Base-by-base conservation (phyloP, 2,888 invertebrate species). In the Drosophila robusta region DNA sequence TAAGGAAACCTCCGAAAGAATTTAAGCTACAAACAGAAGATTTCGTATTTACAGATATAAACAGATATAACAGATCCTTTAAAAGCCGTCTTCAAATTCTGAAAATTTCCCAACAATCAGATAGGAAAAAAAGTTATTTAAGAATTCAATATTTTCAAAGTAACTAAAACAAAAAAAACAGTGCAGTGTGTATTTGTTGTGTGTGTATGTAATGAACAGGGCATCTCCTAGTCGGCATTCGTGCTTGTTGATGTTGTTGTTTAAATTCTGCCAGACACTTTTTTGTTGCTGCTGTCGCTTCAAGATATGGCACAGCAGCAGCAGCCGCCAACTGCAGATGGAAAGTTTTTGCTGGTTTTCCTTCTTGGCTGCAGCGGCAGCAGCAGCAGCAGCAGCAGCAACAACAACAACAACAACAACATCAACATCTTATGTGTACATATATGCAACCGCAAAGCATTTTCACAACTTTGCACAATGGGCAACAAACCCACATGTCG, bases 301-400 rank as follows among this genome's bases (percentile, higher is more conserved):
- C 52, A 78, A 75, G 66, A 75, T 67, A 67, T 78, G 62, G 70
- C 75, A 76, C 74, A 77, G 56, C 68, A 60, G 49, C 63, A 63
- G 34, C 34, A 11, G 54, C 45, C 41, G 77, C 46, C 75, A 74
- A 69, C 74, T 78, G 70, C 78, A 78, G 74, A 64, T 69, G 73
- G 57, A 75, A 70, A 56, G 63, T 68, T 72, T 39, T 65, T 45
- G 60, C 57, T 58, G 51, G 58, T 49, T 72, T 75, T 68, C 44
- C 46, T 64, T 62, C 50, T 64, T 57, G 12, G 49, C 57, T 29
- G 38, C 49, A 42, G 7, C 50, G 57, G 18, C 54, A 67, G 51
- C 62, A 29, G 47, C 26, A 65, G 2, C 18, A 18, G 51, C 9
- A 32, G 11, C 32, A 32, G 11, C 9, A 32, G 18, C 57, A 66